Conservation (phyloP, 2,113 vertebrate species). For the Cinclus mexicanus region DNA sequence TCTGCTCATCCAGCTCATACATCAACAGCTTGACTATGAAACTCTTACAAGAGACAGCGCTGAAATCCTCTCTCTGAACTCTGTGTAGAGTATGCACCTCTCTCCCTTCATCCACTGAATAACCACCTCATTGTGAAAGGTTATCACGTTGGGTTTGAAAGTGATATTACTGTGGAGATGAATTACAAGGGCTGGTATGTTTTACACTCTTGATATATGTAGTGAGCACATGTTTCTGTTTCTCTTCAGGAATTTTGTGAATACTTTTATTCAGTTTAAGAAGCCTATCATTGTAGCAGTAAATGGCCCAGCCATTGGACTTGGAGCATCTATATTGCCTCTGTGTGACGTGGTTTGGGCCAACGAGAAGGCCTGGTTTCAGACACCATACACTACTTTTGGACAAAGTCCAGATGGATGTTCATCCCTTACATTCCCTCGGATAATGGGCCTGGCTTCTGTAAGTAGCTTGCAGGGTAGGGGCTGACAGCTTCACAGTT, state of each 20-base stretch:
- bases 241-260: conserved; percentile 90
- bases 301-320: conserved; percentile 92
- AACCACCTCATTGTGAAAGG: neutral
- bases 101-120: neutral
- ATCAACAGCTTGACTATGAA: neutral
- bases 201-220: conserved; percentile 14
- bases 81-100: neutral
- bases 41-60: neutral
- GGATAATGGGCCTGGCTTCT: conserved; percentile 95
- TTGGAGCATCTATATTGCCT: conserved; percentile 92
- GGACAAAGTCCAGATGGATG: conserved; percentile 97
- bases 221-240: conserved; percentile 61
- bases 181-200: neutral
- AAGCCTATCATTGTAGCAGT: conserved; percentile 98
- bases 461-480: conserved; percentile 81
- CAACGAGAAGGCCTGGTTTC: conserved; percentile 98
- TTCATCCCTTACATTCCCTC: conserved; percentile 92
- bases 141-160: neutral
- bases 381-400: conserved; percentile 92
- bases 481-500: neutral
- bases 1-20: neutral
- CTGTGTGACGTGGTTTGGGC: conserved; percentile 98
- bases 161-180: neutral
- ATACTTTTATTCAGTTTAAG: conserved; percentile 98
- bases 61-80: neutral